Evolutionary conservation across 2,113 vertebrate species (phyloP), one percentile per base, ranked within the genome.

Genomic region (Pedionomus torquatus): DNA sequence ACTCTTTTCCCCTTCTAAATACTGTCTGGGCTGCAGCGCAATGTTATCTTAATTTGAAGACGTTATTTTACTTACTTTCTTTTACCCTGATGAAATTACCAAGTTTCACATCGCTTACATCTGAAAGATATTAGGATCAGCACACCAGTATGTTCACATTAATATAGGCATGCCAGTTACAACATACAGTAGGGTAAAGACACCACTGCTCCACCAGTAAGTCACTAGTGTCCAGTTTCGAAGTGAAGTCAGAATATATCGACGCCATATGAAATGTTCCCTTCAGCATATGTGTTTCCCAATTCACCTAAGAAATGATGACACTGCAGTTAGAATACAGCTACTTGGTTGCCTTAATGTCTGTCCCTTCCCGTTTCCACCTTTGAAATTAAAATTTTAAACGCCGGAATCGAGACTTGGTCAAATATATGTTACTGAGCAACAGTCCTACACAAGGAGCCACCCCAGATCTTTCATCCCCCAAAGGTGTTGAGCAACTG

Each of bases 111-210:
- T 28, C 19, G 20, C 33, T 68, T n/a, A 31, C 24, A 37, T 37
- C 60, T 48, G 9, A 13, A 80, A 49, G 55, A 11, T 10, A 41
- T 1, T 1, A 58, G 49, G 77, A 51, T 8, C 9, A 60, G 37
- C 57, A 18, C 48, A 43, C 21, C 43, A 13, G 58, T 15, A 16
- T 10, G 33, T 44, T 46, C 28, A 10, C 57, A 21, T 39, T 26
- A 44, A 31, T 5, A 46, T 4, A 44, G 48, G 35, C 55, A 2
- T 5, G 44, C 8, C 63, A 37, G 20, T 23, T 33, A 5, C 0
- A 78, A 44, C 48, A 13, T 1, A 10, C 0, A 33, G 7, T 1
- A 9, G 4, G 35, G 11, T 26, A n/a, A 31, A 61, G 46, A 28
- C 15, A n/a, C 41, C n/a, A 1, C 3, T 35, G 49, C 12, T 51